phyloP scores from a whole-genome alignment of 2,888 invertebrate genomes.

The Anticlea derivata region DNA sequence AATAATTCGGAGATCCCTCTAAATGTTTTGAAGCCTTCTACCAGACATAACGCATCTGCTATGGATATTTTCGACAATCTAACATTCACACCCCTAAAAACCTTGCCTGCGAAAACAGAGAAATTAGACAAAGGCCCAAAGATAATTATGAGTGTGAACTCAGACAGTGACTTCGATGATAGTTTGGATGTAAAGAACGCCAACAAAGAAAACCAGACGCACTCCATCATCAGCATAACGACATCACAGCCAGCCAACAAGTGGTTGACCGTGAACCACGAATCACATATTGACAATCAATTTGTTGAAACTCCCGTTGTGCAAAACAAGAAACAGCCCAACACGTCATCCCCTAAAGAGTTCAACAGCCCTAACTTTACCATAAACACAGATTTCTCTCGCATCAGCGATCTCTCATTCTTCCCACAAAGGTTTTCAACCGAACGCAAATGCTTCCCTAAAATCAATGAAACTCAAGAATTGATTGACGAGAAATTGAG shows the following conservation, averaged over 20 bases:
- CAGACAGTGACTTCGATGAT: slow-evolving; percentile 69
- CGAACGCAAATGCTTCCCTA: slow-evolving; percentile 67
- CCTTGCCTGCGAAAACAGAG: slow-evolving; percentile 50
- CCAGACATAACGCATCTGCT: slow-evolving; percentile 52
- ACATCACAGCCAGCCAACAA: slow-evolving; percentile 60
- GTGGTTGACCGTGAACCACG: slow-evolving; percentile 56
- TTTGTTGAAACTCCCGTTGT: slow-evolving; percentile 52
- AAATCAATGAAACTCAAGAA: slow-evolving; percentile 64
- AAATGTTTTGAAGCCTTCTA: slow-evolving; percentile 64
- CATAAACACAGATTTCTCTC: slow-evolving; percentile 75
- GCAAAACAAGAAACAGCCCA: slow-evolving; percentile 67
- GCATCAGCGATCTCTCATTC: slow-evolving; percentile 76
- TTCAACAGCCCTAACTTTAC: slow-evolving; percentile 74
- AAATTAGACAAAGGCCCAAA: slow-evolving; percentile 67
- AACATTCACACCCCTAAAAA: slow-evolving; percentile 71
- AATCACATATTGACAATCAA: slow-evolving; percentile 44
- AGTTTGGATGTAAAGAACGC: slow-evolving; percentile 57
- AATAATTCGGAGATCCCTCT: slow-evolving; percentile 37
- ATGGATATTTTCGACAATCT: slow-evolving; percentile 71
- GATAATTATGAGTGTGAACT: slow-evolving; percentile 66
- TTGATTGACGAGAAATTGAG: slow-evolving; percentile 65
- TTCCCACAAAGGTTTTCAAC: slow-evolving; percentile 74
- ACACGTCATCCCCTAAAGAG: slow-evolving; percentile 77
- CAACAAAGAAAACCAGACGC: slow-evolving; percentile 68
- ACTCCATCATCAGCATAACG: slow-evolving; percentile 64